Percentiles rank a stretch among this genome's conserved stretches.
Conservation (phyloP, 2,797 vertebrate genomes). For the Tenualosa ilisha region DNA sequence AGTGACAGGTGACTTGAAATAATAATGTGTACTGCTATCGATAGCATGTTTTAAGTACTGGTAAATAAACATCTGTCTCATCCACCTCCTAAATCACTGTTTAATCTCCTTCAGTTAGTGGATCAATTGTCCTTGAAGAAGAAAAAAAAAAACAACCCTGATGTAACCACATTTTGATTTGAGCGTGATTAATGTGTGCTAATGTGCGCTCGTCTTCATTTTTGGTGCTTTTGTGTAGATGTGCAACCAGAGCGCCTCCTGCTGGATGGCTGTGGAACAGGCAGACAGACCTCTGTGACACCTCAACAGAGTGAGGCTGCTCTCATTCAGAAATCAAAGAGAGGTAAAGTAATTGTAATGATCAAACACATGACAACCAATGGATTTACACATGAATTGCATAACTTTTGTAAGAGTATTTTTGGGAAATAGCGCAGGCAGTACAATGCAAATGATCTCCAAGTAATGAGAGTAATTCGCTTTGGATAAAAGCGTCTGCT, state of each 20-base stretch:
- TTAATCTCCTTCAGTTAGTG: background rate
- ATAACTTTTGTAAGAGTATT: background rate
- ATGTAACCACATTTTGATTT: background rate
- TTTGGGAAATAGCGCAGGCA: background rate
- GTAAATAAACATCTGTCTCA: background rate
- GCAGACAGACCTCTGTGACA: slow-evolving; percentile 1
- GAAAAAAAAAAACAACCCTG: background rate
- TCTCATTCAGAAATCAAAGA: slow-evolving; percentile 12
- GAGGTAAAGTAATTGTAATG: background rate
- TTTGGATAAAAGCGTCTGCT: no score
- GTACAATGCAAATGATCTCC: background rate
- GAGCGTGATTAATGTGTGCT: background rate
- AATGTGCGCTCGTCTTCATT: background rate
- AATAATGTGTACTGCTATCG: background rate
- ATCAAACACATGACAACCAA: background rate
- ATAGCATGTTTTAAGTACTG: background rate
- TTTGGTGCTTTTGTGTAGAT: slow-evolving; percentile 1
- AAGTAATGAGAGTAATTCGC: no score
- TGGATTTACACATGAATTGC: background rate
- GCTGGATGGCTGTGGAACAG: slow-evolving; percentile 32
- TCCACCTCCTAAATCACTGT: background rate
- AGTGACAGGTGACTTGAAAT: background rate
- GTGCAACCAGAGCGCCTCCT: slow-evolving; percentile 29
- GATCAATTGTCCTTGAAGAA: background rate
- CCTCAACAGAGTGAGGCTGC: background rate